phyloP scores from a whole-genome alignment of 1,140 invertebrate species.

The Lerema accius region DNA sequence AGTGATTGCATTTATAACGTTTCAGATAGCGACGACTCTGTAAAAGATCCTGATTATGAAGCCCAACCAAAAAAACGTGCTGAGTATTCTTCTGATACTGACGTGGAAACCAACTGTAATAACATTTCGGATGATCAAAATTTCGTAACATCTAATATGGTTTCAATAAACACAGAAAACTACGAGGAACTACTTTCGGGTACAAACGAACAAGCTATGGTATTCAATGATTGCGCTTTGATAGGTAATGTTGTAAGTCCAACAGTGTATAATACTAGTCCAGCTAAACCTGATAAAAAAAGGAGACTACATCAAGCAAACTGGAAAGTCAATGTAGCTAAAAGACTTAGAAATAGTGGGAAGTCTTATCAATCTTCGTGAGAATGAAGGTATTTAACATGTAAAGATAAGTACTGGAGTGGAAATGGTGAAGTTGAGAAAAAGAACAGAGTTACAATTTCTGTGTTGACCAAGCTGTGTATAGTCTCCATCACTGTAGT shows the following conservation, averaged over 20 bases:
- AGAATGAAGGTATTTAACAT: slow-evolving; percentile 34
- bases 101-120: background rate
- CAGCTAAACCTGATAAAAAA: too few species aligned
- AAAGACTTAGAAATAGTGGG: too few species aligned
- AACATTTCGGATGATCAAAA: background rate
- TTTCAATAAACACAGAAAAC: slow-evolving; percentile 11
- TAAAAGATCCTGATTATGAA: slow-evolving; percentile 9
- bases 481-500: slow-evolving; percentile 9
- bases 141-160: slow-evolving; percentile 11
- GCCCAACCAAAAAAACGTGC: slow-evolving; percentile 7
- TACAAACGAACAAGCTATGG: too few species aligned
- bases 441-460: slow-evolving; percentile 34
- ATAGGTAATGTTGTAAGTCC: too few species aligned
- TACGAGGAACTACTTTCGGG: slow-evolving; percentile 2
- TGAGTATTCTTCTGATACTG: slow-evolving; percentile 12
- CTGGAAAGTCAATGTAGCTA: too few species aligned
- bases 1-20: slow-evolving; percentile 1
- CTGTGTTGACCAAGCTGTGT: slow-evolving; percentile 21
- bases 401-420: slow-evolving; percentile 33
- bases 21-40: slow-evolving; percentile 11
- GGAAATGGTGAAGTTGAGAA: slow-evolving; percentile 47
- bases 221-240: too few species aligned
- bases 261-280: too few species aligned
- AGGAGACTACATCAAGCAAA: too few species aligned
- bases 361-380: too few species aligned